phyloP scores from a whole-genome alignment of 1,140 invertebrate genomes.

The Hypothenemus hampei region DNA sequence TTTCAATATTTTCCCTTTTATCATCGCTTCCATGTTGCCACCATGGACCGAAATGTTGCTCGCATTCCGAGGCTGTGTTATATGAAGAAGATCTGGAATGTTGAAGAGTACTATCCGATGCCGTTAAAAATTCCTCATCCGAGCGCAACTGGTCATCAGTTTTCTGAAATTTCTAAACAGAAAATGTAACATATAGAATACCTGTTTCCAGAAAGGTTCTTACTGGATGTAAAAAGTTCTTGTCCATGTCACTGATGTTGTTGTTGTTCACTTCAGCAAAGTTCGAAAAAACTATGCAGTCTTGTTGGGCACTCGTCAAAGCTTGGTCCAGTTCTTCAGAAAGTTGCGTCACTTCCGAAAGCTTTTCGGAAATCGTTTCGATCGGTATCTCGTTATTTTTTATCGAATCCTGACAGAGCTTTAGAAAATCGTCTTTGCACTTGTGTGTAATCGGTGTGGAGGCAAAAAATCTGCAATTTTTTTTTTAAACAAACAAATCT shows the following conservation, averaged over 20 bases:
- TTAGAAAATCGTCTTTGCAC: constrained; percentile 20
- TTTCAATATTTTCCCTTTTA: constrained; percentile 38
- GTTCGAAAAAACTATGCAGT: constrained; percentile 35
- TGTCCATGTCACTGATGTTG: constrained; percentile 13
- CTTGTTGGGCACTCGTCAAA: constrained; percentile 51
- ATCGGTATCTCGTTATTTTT: constrained; percentile 56
- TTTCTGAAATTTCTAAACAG: constrained; percentile 29
- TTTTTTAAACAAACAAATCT: not conserved
- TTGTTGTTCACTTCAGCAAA: constrained; percentile 30
- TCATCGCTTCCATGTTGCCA: constrained; percentile 47
- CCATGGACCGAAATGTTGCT: constrained; percentile 51
- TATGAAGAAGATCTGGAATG: constrained; percentile 62
- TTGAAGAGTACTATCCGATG: constrained; percentile 63
- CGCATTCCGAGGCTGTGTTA: constrained; percentile 61
- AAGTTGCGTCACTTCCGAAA: constrained; percentile 60
- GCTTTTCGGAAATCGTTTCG: constrained; percentile 58
- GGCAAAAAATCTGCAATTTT: constrained; percentile 13
- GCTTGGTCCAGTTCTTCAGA: constrained; percentile 61
- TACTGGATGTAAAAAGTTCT: constrained; percentile 2
- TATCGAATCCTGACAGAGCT: constrained; percentile 28
- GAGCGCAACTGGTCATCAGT: constrained; percentile 40
- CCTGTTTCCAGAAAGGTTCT: not conserved
- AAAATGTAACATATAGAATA: constrained; percentile 5
- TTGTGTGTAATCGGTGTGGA: not conserved
- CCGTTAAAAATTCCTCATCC: constrained; percentile 61